These are phyloP conservation scores for Cephus nigrinus DNA, from an alignment of 2,888 invertebrate genomes.

Conservation along the genomic window DNA sequence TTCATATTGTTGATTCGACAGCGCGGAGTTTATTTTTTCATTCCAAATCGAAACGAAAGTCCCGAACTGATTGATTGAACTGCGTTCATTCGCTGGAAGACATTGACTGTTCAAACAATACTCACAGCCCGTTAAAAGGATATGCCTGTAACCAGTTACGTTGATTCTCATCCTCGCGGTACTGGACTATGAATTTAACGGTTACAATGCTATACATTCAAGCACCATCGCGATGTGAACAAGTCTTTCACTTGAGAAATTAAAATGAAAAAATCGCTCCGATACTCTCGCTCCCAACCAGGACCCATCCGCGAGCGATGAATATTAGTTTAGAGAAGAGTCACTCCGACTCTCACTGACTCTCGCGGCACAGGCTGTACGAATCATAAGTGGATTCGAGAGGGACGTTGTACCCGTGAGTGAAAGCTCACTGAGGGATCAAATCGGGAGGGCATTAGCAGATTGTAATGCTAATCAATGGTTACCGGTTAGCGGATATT, in stretches of 20 bases:
- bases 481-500: slow-evolving; percentile 53
- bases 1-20: not conserved
- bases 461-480: slow-evolving; percentile 62
- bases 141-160: not conserved
- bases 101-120: slow-evolving; percentile 51
- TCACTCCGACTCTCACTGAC: not conserved
- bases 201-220: slow-evolving; percentile 31
- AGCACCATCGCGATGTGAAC: not conserved
- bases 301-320: not conserved
- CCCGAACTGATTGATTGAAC: slow-evolving; percentile 47
- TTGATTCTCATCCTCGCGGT: not conserved
- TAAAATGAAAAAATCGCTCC: not conserved
- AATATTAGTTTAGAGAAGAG: not conserved
- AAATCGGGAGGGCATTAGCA: slow-evolving; percentile 41
- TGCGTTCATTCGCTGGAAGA: slow-evolving; percentile 47
- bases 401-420: not conserved
- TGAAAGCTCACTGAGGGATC: not conserved
- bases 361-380: not conserved
- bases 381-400: slow-evolving; percentile 1
- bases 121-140: not conserved
- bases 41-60: slow-evolving; percentile 38
- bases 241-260: not conserved
- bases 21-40: not conserved
- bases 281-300: not conserved
- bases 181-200: slow-evolving; percentile 42